These are phyloP conservation scores for Acleris laterana DNA, from an alignment of 2,888 invertebrate genomes.

Conservation along the genomic window DNA sequence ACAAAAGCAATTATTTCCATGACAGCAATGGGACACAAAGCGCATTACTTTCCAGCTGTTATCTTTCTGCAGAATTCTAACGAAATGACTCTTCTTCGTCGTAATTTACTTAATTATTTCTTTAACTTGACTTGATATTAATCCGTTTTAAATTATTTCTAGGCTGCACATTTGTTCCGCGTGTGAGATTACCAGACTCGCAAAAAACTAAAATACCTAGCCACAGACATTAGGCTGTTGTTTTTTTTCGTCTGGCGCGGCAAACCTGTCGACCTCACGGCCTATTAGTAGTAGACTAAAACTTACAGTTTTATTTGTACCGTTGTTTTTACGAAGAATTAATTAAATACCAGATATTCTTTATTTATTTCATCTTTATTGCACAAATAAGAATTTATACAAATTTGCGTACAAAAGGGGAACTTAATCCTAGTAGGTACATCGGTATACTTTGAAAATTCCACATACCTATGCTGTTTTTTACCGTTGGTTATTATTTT, in stretches of 20 bases:
- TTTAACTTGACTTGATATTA: not conserved
- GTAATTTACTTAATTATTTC: not conserved
- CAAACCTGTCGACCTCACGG: slow-evolving; percentile 63
- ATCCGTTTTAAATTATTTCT: not conserved
- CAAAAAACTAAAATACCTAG: slow-evolving; percentile 49
- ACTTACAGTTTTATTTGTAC: slow-evolving; percentile 2
- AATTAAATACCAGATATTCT: not conserved
- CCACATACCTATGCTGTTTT: too few relatives aligned
- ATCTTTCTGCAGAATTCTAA: too few relatives aligned
- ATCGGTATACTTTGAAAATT: too few relatives aligned
- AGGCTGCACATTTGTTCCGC: slow-evolving; percentile 39
- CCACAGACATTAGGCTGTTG: slow-evolving; percentile 53
- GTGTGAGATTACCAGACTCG: slow-evolving; percentile 47
- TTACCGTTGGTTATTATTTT: too few relatives aligned
- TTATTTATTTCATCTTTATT: too few relatives aligned
- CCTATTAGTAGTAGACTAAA: slow-evolving; percentile 17
- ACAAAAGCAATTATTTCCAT: too few relatives aligned
- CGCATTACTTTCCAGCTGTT: too few relatives aligned
- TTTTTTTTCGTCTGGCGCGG: slow-evolving; percentile 59
- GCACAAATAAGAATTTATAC: too few relatives aligned
- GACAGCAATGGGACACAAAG: too few relatives aligned
- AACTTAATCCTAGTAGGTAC: too few relatives aligned
- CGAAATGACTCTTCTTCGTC: too few relatives aligned
- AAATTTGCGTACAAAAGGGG: too few relatives aligned
- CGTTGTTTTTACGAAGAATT: not conserved